Conservation (phyloP, 2,113 vertebrate species). For the Antigone vipio region DNA sequence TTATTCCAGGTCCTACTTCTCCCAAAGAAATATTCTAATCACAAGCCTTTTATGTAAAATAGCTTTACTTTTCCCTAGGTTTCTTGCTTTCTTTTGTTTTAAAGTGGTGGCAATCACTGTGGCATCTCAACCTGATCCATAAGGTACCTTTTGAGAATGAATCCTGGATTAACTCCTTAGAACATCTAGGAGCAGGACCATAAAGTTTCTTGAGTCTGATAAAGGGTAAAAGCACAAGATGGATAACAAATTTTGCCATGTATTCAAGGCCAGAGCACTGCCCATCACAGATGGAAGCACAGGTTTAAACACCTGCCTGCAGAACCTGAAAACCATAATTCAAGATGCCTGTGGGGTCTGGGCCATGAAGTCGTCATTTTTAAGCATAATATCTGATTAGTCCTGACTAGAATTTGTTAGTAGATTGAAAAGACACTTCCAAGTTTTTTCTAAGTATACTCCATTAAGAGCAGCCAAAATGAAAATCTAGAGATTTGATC, state of each 20-base stretch:
- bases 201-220: neutral
- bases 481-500: neutral
- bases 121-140: neutral
- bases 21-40: neutral
- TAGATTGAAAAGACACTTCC: neutral
- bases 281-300: neutral
- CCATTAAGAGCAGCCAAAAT: neutral
- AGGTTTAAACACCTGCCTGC: neutral
- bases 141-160: neutral
- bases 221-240: neutral
- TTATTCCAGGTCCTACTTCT: neutral
- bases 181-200: neutral
- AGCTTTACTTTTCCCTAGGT: neutral
- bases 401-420: neutral
- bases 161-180: neutral
- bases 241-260: neutral
- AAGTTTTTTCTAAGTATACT: neutral
- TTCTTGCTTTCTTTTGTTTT: neutral
- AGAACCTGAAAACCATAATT: neutral
- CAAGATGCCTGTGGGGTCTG: neutral
- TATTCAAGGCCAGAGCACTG: neutral
- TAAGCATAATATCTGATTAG: neutral
- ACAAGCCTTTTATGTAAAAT: neutral
- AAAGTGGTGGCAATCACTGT: neutral
- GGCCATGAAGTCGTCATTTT: neutral